Base-by-base conservation (phyloP, 2,888 invertebrate species). In the Thymelicus sylvestris region DNA sequence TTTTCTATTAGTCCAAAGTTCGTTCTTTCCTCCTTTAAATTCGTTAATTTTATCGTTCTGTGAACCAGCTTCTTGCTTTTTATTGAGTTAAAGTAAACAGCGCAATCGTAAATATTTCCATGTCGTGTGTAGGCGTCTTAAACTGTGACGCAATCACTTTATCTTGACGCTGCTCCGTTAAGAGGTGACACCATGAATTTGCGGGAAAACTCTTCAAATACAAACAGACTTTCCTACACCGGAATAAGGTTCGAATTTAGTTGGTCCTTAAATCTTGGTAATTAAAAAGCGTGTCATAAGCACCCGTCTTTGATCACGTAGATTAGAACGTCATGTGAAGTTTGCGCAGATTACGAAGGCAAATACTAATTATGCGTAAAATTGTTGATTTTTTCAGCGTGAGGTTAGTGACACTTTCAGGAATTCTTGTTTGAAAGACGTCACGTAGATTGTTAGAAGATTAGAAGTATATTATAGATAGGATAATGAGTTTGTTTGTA, bases 251-350 rank as follows among this genome's bases (percentile, higher is more conserved):
- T 38, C 5, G 19, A 6, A 59, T 63, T 69, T 19, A 13, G 0
- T 10, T 3, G 12, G 13, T 10, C 13, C 13, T 1, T 1, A 55
- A 38, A 6, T 0, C 52, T 10, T 55, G 41, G 68, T 68, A 68
- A 68, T 68, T 68, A 68, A 68, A 68, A 68, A 52, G 63, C 57
- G 68, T 68, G 55, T 68, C 68, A 68, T 55, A 52, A 62, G 52
- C 67, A 60, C 15, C 39, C 61, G 61, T 44, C 68, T 68, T 68
- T 68, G 68, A 69, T 69, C 68, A 69, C 57, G 57, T 47, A 69
- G 68, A 69, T 69, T 69, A 69, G 68, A 39, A 64, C 47, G 57
- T 69, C 68, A 69, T 64, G 57, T 69, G 57, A 68, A 63, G 68
- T 57, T 64, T 47, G 63, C 68, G 57, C 47, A 64, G 57, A 69